A percentile compares a stretch with the other conserved stretches of the same genome.
phyloP scores from a whole-genome alignment of 2,888 invertebrate species.

The Epinotia ramella region DNA sequence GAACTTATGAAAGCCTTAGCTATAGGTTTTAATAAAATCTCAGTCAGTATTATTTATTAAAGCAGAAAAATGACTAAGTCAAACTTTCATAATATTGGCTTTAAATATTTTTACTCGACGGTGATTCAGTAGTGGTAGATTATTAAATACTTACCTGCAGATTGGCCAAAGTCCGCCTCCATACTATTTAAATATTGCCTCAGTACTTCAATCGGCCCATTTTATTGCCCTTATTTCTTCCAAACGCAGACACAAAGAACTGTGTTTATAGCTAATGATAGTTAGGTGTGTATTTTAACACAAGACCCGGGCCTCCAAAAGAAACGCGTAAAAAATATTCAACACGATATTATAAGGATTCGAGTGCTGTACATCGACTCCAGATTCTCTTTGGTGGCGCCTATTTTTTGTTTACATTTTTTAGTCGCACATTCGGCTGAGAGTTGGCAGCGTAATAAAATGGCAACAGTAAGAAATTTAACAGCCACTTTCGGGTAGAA shows the following conservation, averaged over 20 bases:
- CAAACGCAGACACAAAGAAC: constrained; percentile 80
- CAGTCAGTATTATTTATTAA: not conserved
- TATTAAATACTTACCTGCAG: not conserved
- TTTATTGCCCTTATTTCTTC: constrained; percentile 81
- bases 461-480: constrained; percentile 78
- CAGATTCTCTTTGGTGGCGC: constrained; percentile 77
- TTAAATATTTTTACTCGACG: not conserved
- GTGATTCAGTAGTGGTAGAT: not conserved
- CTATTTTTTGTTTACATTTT: constrained; percentile 81
- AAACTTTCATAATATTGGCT: not conserved
- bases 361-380: constrained; percentile 65
- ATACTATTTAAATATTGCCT: constrained; percentile 59
- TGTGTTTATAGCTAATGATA: constrained; percentile 84
- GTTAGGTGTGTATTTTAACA: constrained; percentile 85
- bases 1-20: not conserved
- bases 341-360: constrained; percentile 76
- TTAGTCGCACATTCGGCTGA: constrained; percentile 74
- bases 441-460: constrained; percentile 79
- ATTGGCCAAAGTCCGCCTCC: constrained; percentile 57
- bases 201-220: constrained; percentile 69
- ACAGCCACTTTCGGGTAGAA: constrained; percentile 73
- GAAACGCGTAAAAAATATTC: constrained; percentile 76
- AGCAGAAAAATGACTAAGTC: not conserved
- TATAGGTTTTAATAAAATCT: not conserved
- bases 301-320: constrained; percentile 75